Evolutionary conservation across 92 coral and sea anemone genomes (phyloP), one percentile per base, ranked within the genome.

Genomic region (Micromussa lordhowensis): DNA sequence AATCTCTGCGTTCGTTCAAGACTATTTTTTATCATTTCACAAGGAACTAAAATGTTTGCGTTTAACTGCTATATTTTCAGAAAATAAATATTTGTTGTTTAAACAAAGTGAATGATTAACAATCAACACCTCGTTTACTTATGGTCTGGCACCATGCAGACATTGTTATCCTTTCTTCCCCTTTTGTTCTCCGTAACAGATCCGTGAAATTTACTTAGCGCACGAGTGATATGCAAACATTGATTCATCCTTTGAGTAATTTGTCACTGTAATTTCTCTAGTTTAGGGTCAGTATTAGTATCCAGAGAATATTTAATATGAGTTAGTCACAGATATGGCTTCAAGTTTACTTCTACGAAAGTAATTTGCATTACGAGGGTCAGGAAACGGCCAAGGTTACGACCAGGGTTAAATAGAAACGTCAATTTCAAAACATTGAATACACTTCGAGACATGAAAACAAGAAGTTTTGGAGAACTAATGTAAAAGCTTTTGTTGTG

Each of bases 91-190:
- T 68, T 70, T 68, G 77, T 68, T 68, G 77, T 72, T 72, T 28
- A 84, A 84, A 74, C 88, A 84, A 82, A 48, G 77, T 82, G 51
- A 83, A 54, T 51, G 35, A 28, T 84, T 35, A 74, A 38, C 88
- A 84, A 57, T 71, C 80, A 82, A 8, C 58, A 51, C 61, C 44
- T 57, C 75, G 80, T 84, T 74, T 84, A 34, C 80, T 54, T 34
- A 30, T 1, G 70, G 63, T 36, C 66, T 73, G 78, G 49, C 53
- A 12, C 4, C 78, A 38, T 21, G 32, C 71, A 84, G 58, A 36
- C 40, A 35, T 71, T 84, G 32, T 75, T 54, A 59, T 54, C 15
- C 18, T 75, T 38, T 66, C 55, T 22, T 32, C 31, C 4, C 34
- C 40, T 73, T 17, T 75, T 74, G 55, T 54, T 84, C 73, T 57